Conservation (phyloP, 2,113 vertebrate species). For the Myotis brandtii region DNA sequence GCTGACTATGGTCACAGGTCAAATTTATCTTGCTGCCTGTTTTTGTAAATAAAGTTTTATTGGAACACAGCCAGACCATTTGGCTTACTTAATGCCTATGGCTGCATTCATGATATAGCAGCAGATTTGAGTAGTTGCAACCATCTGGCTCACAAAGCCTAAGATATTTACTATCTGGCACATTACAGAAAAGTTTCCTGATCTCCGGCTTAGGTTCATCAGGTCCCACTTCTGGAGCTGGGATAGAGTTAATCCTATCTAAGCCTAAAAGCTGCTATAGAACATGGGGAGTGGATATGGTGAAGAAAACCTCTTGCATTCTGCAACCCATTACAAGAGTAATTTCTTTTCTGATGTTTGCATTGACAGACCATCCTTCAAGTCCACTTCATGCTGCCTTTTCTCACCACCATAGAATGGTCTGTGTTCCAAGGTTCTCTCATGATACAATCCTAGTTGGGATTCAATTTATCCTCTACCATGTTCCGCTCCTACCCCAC, state of each 20-base stretch:
- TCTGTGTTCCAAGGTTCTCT: not conserved
- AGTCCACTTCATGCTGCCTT: not conserved
- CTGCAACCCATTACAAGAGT: not conserved
- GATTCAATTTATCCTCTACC: not conserved
- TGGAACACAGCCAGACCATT: not conserved
- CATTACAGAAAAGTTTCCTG: not conserved
- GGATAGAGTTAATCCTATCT: not conserved
- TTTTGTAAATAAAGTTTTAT: constrained; percentile 55
- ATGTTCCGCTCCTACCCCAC: not conserved
- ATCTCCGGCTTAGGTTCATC: not conserved
- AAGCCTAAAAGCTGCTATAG: not conserved
- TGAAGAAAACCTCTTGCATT: not conserved
- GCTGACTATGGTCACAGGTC: not conserved
- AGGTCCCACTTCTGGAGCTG: not conserved
- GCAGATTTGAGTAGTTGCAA: not conserved
- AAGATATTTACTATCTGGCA: not conserved
- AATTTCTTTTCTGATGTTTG: not conserved
- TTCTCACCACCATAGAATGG: not conserved
- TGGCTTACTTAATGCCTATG: not conserved
- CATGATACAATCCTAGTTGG: not conserved
- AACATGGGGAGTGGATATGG: not conserved
- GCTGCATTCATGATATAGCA: not conserved
- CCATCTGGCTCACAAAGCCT: not conserved
- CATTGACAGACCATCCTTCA: not conserved
- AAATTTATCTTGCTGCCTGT: not conserved